Percentiles rank a stretch among this genome's conserved stretches.
Evolutionary conservation across 2,888 invertebrate species (phyloP).

Genomic region (Monopis laevigella): DNA sequence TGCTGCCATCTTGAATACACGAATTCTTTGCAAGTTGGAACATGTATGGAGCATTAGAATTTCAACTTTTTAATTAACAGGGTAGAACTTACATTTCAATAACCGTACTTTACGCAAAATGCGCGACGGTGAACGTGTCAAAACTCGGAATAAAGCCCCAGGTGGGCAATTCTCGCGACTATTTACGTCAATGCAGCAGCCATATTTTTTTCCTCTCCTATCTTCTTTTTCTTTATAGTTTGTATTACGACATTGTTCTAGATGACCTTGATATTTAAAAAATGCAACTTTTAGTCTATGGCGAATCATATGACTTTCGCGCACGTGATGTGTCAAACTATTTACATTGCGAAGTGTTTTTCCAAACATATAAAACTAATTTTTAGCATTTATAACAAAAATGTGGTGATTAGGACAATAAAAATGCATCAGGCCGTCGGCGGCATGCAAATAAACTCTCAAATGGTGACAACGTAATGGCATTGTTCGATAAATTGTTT

Average conservation of each 20-base stretch:
- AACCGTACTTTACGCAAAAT: too few relatives aligned
- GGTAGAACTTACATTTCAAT: too few relatives aligned
- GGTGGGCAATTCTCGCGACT: too few relatives aligned
- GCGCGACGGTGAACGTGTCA: too few relatives aligned
- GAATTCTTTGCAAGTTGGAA: too few relatives aligned
- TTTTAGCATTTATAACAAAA: constrained; percentile 11
- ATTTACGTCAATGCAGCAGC: too few relatives aligned
- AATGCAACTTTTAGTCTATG: constrained; percentile 37
- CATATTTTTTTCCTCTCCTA: too few relatives aligned
- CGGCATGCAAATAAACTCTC: constrained; percentile 1
- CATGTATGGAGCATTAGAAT: too few relatives aligned
- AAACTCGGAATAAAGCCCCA: too few relatives aligned
- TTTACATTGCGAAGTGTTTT: constrained; percentile 37
- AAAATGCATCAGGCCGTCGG: constrained; percentile 2
- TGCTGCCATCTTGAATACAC: too few relatives aligned
- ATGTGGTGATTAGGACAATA: constrained; percentile 5
- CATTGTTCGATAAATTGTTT: constrained; percentile 79
- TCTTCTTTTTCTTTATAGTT: too few relatives aligned
- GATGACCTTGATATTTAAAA: constrained; percentile 22
- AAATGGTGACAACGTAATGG: constrained; percentile 61
- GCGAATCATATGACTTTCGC: constrained; percentile 58
- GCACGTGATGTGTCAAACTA: constrained; percentile 53
- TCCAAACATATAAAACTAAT: constrained; percentile 20
- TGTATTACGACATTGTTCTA: background rate
- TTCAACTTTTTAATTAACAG: too few relatives aligned